phyloP scores from a whole-genome alignment of 2,797 vertebrate genomes.

The Malurus splendens region DNA sequence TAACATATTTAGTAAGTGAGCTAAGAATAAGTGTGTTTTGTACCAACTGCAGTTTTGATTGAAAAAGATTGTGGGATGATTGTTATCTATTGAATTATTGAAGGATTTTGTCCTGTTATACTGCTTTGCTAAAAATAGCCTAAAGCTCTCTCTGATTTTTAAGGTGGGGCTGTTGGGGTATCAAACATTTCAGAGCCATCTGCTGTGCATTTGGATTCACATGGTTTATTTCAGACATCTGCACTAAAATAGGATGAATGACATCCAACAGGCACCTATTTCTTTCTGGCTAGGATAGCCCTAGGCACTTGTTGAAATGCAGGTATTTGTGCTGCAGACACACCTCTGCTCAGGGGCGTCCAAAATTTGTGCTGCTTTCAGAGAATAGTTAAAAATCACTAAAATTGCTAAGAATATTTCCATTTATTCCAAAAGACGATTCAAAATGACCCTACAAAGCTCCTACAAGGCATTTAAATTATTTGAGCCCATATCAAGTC shows the following conservation, averaged over 20 bases:
- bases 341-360: not conserved
- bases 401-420: not conserved
- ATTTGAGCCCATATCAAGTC: not conserved
- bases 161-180: constrained; percentile 13
- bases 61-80: not conserved
- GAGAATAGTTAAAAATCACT: not conserved
- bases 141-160: not conserved
- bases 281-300: not conserved
- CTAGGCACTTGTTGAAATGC: not conserved
- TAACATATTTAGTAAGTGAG: not conserved
- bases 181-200: constrained; percentile 22
- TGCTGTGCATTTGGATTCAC: not conserved
- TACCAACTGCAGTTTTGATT: not conserved
- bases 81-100: not conserved
- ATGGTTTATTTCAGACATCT: not conserved
- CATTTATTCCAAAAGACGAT: not conserved
- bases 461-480: not conserved
- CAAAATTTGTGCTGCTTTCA: not conserved
- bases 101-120: not conserved
- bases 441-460: not conserved
- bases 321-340: not conserved
- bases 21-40: not conserved
- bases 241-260: not conserved
- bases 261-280: not conserved
- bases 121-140: constrained; percentile 19